These are phyloP conservation scores for Drosophila equinoxialis DNA, from an alignment of 1,140 invertebrate species.

Conservation along the genomic window DNA sequence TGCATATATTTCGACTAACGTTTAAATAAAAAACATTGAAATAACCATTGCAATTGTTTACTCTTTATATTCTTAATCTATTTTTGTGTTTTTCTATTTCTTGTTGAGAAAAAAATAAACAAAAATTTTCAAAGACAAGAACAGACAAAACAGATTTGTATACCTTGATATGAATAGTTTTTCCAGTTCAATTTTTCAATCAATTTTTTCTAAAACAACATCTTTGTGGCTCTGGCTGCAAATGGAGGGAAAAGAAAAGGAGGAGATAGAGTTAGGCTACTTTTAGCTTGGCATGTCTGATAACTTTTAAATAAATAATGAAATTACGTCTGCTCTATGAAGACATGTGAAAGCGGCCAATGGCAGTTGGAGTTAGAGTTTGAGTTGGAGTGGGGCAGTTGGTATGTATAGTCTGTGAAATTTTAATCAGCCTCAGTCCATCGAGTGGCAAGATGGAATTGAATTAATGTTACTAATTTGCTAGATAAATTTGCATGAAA, in stretches of 20 bases:
- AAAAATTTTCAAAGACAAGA: neutral
- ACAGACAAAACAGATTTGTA: neutral
- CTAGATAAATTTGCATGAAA: slow-evolving; percentile 58
- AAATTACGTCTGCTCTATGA: slow-evolving; percentile 57
- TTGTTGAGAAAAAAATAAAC: slow-evolving; percentile 1
- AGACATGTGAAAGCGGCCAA: slow-evolving; percentile 37
- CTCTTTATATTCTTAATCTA: neutral
- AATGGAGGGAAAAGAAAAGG: neutral
- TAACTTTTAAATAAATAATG: slow-evolving; percentile 69
- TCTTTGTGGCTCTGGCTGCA: neutral
- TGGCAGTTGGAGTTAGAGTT: neutral
- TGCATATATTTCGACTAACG: neutral
- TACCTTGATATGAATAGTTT: neutral
- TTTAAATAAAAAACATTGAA: neutral
- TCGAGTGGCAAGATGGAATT: slow-evolving; percentile 57
- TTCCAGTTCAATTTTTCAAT: slow-evolving; percentile 1
- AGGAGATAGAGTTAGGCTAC: neutral
- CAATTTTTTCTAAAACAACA: slow-evolving; percentile 29
- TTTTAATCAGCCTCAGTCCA: slow-evolving; percentile 59
- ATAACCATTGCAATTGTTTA: neutral
- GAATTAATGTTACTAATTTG: slow-evolving; percentile 74
- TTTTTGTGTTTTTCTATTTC: neutral
- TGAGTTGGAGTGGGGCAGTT: too few relatives aligned
- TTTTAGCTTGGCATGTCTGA: slow-evolving; percentile 44
- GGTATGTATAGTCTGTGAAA: slow-evolving; percentile 28